Conservation (phyloP, 2,113 vertebrate species). For the Shinisaurus crocodilurus region DNA sequence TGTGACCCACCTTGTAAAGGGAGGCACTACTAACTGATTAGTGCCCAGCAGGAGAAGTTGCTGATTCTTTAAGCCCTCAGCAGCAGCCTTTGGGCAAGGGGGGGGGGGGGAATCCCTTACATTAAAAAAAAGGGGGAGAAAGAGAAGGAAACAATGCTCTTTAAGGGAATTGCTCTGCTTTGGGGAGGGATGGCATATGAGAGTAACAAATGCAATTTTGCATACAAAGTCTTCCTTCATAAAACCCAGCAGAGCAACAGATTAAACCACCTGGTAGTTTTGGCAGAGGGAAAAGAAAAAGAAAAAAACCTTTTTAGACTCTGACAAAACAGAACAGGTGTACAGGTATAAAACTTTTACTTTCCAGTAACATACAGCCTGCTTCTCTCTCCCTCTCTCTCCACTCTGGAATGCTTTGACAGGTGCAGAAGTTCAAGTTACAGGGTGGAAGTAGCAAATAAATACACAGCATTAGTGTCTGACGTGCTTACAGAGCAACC, state of each 20-base stretch:
- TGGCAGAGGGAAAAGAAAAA: conserved; percentile 75
- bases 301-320: conserved; percentile 64
- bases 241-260: conserved; percentile 77
- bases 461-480: conserved; percentile 85
- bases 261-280: conserved; percentile 89
- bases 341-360: conserved; percentile 87
- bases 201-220: conserved; percentile 74
- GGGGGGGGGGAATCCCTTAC: background rate
- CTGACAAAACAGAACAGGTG: conserved; percentile 89
- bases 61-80: conserved; percentile 57
- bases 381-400: background rate
- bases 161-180: conserved; percentile 69
- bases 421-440: conserved; percentile 95
- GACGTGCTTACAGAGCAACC: conserved; percentile 81
- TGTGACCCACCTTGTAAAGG: conserved; percentile 78
- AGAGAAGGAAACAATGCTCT: background rate
- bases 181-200: conserved; percentile 64
- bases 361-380: conserved; percentile 71
- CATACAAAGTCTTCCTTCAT: conserved; percentile 79
- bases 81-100: conserved; percentile 20
- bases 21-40: conserved; percentile 65
- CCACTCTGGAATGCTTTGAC: conserved; percentile 83
- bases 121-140: background rate
- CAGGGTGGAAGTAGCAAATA: conserved; percentile 83
- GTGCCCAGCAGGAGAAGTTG: conserved; percentile 69